Evolutionary conservation across 2,888 invertebrate genomes (phyloP).

Genomic region (Stenchaetothrips biformis): DNA sequence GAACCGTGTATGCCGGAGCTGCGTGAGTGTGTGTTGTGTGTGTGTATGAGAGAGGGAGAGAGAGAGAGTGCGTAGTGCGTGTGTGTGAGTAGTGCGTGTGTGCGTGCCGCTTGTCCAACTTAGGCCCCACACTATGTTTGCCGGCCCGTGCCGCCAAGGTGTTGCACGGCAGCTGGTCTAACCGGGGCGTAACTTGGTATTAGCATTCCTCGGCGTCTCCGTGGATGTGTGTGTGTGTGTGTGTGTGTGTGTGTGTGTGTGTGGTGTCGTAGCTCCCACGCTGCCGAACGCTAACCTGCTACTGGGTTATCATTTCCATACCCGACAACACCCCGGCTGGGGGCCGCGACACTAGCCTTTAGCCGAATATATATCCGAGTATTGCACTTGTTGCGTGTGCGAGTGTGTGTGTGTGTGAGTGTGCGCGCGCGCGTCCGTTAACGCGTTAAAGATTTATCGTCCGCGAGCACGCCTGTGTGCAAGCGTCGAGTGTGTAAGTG

Average conservation of each 20-base stretch:
- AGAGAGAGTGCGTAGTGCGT: not conserved
- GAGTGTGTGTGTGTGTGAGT: not conserved
- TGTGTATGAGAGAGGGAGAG: too few relatives aligned
- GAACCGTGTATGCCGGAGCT: not conserved
- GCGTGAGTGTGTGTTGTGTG: not conserved
- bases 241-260: too few relatives aligned
- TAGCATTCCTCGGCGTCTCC: slow-evolving; percentile 17
- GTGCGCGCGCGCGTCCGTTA: not conserved
- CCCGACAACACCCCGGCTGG: not conserved
- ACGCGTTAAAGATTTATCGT: not conserved
- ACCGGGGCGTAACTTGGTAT: slow-evolving; percentile 15
- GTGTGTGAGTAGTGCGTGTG: not conserved
- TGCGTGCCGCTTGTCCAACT: not conserved
- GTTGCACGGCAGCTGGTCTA: not conserved
- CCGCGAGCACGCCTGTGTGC: not conserved
- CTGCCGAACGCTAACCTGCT: slow-evolving; percentile 22
- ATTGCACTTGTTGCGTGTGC: not conserved
- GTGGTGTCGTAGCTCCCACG: not conserved
- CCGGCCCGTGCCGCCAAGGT: not conserved
- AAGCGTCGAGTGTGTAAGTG: too few relatives aligned
- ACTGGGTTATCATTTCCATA: slow-evolving; percentile 24
- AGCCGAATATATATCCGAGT: not conserved
- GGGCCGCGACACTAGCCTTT: not conserved
- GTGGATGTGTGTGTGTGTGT: not conserved
- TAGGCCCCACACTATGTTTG: too few relatives aligned